These are phyloP conservation scores for Trichacis sp. DNA, from an alignment of 2,888 invertebrate genomes.

Conservation along the genomic window DNA sequence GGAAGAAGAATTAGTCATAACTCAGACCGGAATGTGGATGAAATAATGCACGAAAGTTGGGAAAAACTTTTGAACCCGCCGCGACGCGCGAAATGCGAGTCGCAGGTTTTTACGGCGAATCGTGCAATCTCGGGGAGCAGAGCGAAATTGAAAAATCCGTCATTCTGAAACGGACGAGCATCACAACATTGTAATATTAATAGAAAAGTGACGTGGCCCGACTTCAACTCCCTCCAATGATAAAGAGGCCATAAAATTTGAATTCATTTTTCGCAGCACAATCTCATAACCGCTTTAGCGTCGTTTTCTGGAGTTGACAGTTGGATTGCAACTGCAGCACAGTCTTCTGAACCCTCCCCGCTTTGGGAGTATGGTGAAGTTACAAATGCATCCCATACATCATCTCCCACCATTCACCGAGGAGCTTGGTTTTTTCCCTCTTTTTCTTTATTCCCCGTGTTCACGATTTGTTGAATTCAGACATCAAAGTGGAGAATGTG, in stretches of 20 bases:
- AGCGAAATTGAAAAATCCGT: not conserved
- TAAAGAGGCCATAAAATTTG: conserved; percentile 40
- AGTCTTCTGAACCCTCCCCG: conserved; percentile 26
- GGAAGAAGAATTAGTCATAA: conserved; percentile 35
- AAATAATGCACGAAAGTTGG: not conserved
- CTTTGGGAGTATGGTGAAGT: conserved; percentile 41
- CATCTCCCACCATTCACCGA: conserved; percentile 41
- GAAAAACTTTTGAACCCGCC: not conserved
- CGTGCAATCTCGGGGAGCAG: not conserved
- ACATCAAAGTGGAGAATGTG: too few relatives aligned
- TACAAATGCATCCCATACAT: conserved; percentile 58
- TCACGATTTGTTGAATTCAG: too few relatives aligned
- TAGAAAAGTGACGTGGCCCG: conserved; percentile 28
- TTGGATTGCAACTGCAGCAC: conserved; percentile 37
- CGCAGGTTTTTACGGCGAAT: not conserved
- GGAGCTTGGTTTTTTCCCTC: conserved; percentile 23
- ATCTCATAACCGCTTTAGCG: conserved; percentile 51
- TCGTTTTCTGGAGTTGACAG: conserved; percentile 44
- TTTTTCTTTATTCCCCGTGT: conserved; percentile 18
- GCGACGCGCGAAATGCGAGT: not conserved
- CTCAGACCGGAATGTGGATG: conserved; percentile 12
- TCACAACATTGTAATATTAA: conserved; percentile 7
- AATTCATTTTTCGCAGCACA: conserved; percentile 48
- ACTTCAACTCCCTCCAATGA: conserved; percentile 25
- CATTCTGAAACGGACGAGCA: conserved; percentile 1